Conservation (phyloP, 2,888 invertebrate genomes). For the Vesta saturnalis region DNA sequence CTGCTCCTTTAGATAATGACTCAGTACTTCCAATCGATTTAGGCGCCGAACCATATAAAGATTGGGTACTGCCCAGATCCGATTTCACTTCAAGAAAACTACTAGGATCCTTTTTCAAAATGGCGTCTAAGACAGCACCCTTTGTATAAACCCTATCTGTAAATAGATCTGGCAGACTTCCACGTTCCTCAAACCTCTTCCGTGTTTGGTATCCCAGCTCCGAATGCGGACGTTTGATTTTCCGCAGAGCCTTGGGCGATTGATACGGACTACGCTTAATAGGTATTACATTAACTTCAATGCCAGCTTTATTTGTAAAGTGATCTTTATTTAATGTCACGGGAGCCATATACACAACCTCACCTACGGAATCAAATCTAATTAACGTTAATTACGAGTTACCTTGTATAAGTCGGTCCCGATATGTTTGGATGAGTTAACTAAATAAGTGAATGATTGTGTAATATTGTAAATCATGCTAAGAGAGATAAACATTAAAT, state of each 20-base stretch:
- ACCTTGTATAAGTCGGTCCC: conserved; percentile 47
- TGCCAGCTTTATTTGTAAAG: conserved; percentile 69
- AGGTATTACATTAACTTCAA: conserved; percentile 63
- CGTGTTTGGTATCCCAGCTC: conserved; percentile 56
- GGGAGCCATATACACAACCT: conserved; percentile 62
- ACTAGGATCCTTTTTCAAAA: conserved; percentile 55
- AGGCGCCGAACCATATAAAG: conserved; percentile 48
- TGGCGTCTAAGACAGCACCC: conserved; percentile 52
- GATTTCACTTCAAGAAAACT: conserved; percentile 50
- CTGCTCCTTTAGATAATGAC: conserved; percentile 53
- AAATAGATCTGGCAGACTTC: conserved; percentile 58
- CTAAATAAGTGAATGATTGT: conserved; percentile 23
- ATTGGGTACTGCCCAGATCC: conserved; percentile 52
- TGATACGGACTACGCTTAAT: conserved; percentile 61
- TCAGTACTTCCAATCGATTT: conserved; percentile 54
- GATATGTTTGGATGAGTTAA: conserved; percentile 56
- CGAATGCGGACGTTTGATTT: conserved; percentile 54
- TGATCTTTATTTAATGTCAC: conserved; percentile 62
- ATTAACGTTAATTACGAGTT: conserved; percentile 10
- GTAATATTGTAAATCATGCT: conserved; percentile 30
- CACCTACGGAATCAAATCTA: conserved; percentile 53
- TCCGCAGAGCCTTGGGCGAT: conserved; percentile 54
- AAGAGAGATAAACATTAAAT: conserved; percentile 31
- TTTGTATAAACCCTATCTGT: conserved; percentile 40
- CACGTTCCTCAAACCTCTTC: conserved; percentile 49